Evolutionary conservation across 2,888 invertebrate genomes (phyloP).

Genomic region (Neoscelio sp.): DNA sequence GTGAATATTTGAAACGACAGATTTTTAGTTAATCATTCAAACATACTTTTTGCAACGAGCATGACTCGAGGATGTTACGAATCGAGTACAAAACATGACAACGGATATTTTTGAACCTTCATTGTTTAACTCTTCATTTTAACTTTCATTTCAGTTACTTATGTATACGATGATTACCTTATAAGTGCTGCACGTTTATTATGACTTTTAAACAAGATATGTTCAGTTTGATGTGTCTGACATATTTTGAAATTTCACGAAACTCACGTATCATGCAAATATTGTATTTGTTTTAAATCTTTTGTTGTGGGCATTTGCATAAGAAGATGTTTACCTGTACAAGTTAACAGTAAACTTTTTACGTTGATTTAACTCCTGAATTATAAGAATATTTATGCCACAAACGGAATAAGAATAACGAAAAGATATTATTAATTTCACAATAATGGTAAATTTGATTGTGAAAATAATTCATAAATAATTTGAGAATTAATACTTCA

Average conservation of each 20-base stretch:
- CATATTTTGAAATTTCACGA: neutral
- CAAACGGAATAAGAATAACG: too few relatives aligned
- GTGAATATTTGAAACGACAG: constrained; percentile 2
- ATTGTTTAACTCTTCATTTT: constrained; percentile 14
- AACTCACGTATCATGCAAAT: neutral
- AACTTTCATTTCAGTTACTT: constrained; percentile 30
- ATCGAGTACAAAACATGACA: constrained; percentile 25
- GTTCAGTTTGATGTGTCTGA: neutral
- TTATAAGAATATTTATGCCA: too few relatives aligned
- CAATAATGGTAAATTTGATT: too few relatives aligned
- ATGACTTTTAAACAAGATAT: constrained; percentile 10
- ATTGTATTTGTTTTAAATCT: neutral
- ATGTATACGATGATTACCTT: constrained; percentile 20
- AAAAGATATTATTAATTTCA: too few relatives aligned
- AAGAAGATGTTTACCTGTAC: too few relatives aligned
- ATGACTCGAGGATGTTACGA: constrained; percentile 14
- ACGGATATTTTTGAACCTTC: constrained; percentile 30
- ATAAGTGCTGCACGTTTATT: constrained; percentile 18
- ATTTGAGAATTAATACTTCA: too few relatives aligned
- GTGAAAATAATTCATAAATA: too few relatives aligned
- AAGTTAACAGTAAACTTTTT: too few relatives aligned
- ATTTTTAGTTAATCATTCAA: constrained; percentile 18
- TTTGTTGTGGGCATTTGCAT: neutral
- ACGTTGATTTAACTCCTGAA: too few relatives aligned
- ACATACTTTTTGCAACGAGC: constrained; percentile 22